These are phyloP conservation scores for Scatophagus argus DNA, from an alignment of 2,113 vertebrate genomes.

Conservation along the genomic window DNA sequence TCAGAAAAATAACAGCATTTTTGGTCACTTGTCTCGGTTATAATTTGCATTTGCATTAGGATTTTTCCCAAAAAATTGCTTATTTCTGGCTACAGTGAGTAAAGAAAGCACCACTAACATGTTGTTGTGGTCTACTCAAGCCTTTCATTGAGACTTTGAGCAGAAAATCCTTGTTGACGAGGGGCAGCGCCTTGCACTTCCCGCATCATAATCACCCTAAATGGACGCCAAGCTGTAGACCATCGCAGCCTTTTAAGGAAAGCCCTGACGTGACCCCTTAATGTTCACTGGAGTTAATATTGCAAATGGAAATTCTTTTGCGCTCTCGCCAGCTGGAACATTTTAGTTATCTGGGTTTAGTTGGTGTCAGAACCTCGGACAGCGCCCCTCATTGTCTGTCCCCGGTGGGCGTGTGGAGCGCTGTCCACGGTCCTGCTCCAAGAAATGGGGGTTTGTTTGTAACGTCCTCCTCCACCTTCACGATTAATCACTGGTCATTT, in stretches of 20 bases:
- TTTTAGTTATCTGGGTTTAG: conserved; percentile 5
- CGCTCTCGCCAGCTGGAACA: conserved; percentile 9
- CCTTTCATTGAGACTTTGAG: background rate
- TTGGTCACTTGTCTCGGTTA: background rate
- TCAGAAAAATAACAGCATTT: background rate
- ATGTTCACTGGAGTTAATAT: conserved; percentile 31
- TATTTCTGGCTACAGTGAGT: background rate
- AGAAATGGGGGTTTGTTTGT: background rate
- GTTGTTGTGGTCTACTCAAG: too few relatives aligned
- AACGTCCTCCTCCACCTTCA: background rate
- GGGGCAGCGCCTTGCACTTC: conserved; percentile 9
- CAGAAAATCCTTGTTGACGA: background rate
- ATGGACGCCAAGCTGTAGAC: background rate
- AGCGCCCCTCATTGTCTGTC: conserved; percentile 29
- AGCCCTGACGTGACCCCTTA: conserved; percentile 36
- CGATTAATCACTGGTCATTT: background rate
- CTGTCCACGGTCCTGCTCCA: conserved; percentile 51
- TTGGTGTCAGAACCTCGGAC: conserved; percentile 60
- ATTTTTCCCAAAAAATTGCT: background rate
- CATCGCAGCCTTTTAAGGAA: conserved; percentile 36
- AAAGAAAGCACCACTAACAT: background rate
- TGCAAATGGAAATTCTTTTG: conserved; percentile 31
- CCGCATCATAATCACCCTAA: background rate
- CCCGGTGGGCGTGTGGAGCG: conserved; percentile 3
- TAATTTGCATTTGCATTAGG: background rate